Base-by-base conservation (phyloP, 2,888 invertebrate species). In the Drosophila histrio region DNA sequence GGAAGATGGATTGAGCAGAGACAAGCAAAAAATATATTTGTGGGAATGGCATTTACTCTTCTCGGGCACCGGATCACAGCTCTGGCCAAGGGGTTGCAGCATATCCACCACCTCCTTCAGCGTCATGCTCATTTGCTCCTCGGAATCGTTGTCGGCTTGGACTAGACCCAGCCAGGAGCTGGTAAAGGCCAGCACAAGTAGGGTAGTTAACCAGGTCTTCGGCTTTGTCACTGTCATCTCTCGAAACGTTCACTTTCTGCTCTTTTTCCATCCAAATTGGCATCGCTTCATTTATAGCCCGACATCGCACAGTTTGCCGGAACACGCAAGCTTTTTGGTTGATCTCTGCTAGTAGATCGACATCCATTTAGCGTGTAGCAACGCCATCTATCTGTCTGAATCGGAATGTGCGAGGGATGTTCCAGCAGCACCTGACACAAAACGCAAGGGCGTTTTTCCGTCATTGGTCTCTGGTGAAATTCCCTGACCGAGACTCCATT, bases 51-150 rank as follows among this genome's bases (percentile, higher is more conserved):
- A 50, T 72, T 72, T 63, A 88, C 88, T 73, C 19, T 47, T 43
- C 19, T 64, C 52, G 4, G 89, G 89, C 34, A 63, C 67, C 0
- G 76, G 72, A 0, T 77, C 69, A 38, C 89, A 89, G 11, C 56
- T 41, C 0, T 77, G 69, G 4, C 68, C 79, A 6, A 89, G 78
- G 6, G 86, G 77, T 2, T 73, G 71, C 2, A 90, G 17, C 39
- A 79, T 24, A 0, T 84, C 81, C 3, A 86, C 63, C 22, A 84
- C 53, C 22, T 90, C 88, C 11, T 64, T 67, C 5, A 88, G 34
- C 1, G 62, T 21, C 76, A 89, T 76, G n/a, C 53, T 26, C 28
- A 21, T 11, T 0, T 49, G 3, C 3, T 78, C 72, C 11, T 78
- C 75, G 4, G 74, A 77, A 9, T 76, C 79, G 0, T 73, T 83